Evolutionary conservation across 2,888 invertebrate species (phyloP).

Genomic region (Metellina segmentata): DNA sequence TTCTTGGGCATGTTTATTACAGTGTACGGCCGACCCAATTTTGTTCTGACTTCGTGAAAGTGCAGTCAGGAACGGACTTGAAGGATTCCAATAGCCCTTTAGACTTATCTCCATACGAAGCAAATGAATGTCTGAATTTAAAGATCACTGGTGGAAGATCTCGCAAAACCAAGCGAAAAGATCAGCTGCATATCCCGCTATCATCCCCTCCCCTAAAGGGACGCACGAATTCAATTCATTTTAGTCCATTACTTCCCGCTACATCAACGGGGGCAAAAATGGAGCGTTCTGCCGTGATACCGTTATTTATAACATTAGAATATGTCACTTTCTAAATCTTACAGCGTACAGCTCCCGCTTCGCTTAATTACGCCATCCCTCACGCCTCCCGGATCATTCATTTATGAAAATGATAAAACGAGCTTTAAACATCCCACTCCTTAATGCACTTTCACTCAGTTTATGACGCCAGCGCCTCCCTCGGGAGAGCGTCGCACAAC

Average conservation of each 20-base stretch:
- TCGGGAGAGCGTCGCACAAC: slow-evolving; percentile 18
- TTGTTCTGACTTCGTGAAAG: too few species aligned
- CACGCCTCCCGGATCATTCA: slow-evolving; percentile 32
- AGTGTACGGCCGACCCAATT: too few species aligned
- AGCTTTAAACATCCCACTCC: slow-evolving; percentile 63
- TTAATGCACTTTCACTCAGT: slow-evolving; percentile 64
- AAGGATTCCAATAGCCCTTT: too few species aligned
- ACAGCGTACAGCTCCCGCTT: background rate
- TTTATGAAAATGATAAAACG: slow-evolving; percentile 74
- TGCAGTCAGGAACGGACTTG: too few species aligned
- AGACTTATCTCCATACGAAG: too few species aligned
- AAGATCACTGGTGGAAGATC: too few species aligned
- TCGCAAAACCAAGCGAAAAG: too few species aligned
- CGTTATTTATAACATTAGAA: slow-evolving; percentile 46
- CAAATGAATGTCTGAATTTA: too few species aligned
- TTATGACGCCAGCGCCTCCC: slow-evolving; percentile 47
- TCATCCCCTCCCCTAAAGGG: background rate
- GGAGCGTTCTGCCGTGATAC: slow-evolving; percentile 10
- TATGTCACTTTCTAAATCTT: slow-evolving; percentile 45
- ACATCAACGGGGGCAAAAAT: slow-evolving; percentile 21
- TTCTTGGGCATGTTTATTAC: too few species aligned
- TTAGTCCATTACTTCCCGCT: slow-evolving; percentile 38
- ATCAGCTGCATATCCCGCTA: background rate
- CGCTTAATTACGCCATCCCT: slow-evolving; percentile 41
- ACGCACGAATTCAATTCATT: slow-evolving; percentile 55